These are phyloP conservation scores for Homarus gammarus DNA, from an alignment of 2,888 invertebrate genomes.

Conservation along the genomic window DNA sequence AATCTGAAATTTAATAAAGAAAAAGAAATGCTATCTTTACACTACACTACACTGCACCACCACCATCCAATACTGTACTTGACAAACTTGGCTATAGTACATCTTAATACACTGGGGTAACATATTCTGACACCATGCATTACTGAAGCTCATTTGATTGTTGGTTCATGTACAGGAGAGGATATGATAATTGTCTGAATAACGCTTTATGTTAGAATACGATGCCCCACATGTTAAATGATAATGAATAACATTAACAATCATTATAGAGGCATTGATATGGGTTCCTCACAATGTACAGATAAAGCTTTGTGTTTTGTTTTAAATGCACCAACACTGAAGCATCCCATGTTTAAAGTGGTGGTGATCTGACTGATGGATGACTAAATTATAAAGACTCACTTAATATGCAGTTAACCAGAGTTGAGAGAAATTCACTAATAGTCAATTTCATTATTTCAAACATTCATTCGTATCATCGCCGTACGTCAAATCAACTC, in stretches of 20 bases:
- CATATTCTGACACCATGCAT: neutral
- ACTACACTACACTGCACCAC: too few relatives aligned
- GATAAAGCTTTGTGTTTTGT: neutral
- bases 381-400: neutral
- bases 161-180: neutral
- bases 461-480: slow-evolving; percentile 34
- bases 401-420: slow-evolving; percentile 11
- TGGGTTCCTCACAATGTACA: neutral
- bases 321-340: too few relatives aligned
- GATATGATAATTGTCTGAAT: neutral
- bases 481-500: slow-evolving; percentile 42
- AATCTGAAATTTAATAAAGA: too few relatives aligned
- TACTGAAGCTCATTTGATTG: neutral
- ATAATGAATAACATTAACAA: too few relatives aligned
- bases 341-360: neutral
- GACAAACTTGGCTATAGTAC: too few relatives aligned
- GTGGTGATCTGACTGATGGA: neutral
- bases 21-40: too few relatives aligned
- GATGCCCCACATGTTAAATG: neutral
- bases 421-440: slow-evolving; percentile 15
- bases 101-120: too few relatives aligned
- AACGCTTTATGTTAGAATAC: neutral
- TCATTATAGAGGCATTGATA: neutral
- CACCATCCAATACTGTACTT: too few relatives aligned
- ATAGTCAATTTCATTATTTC: neutral